These are phyloP conservation scores for Valencia hispanica DNA, from an alignment of 2,797 vertebrate genomes.

Conservation along the genomic window DNA sequence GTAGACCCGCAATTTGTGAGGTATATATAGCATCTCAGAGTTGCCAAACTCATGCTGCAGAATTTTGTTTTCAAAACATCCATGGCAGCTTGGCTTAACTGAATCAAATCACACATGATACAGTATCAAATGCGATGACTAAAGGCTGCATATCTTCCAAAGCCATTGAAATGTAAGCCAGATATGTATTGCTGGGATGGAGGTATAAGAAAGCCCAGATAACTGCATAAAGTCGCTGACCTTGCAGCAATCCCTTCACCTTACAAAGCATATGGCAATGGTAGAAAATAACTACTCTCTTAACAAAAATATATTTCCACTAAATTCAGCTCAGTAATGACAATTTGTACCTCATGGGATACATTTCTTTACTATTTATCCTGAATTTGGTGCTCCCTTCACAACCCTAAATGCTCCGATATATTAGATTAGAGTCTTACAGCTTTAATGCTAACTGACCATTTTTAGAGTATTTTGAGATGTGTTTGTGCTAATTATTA, in stretches of 20 bases:
- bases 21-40: neutral
- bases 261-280: too few species aligned
- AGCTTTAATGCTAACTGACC: neutral
- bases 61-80: too few species aligned
- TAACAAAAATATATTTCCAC: too few species aligned
- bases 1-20: neutral
- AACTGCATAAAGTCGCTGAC: neutral
- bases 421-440: neutral
- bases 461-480: neutral
- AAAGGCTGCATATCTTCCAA: neutral
- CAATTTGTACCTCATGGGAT: neutral
- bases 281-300: too few species aligned
- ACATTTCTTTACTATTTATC: neutral
- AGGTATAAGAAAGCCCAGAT: too few species aligned
- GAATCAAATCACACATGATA: neutral
- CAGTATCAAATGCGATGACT: neutral
- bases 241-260: neutral
- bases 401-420: neutral
- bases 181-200: too few species aligned
- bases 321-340: too few species aligned
- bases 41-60: neutral
- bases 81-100: neutral
- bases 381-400: neutral
- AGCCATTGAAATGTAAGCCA: neutral
- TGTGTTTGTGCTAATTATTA: neutral